Evolutionary conservation across 2,888 invertebrate genomes (phyloP), one percentile per base, ranked within the genome.

Genomic region (Kryphioiulus occultus): DNA sequence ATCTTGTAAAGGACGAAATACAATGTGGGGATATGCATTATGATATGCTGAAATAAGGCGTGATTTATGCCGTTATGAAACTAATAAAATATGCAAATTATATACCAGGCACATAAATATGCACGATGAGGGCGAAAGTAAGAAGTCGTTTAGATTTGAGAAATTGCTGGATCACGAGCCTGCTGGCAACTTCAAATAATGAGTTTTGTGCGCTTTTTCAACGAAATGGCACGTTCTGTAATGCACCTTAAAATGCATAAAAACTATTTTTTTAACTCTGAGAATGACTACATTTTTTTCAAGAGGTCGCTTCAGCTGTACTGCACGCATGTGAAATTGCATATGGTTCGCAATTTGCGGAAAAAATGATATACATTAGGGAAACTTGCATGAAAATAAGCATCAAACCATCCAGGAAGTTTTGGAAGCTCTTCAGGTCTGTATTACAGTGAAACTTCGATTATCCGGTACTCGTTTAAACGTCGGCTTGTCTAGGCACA

Each of bases 71-170:
- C 59, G 59, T 59, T 59, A 59, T 59, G 59, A 59, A 59, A 59
- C 59, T 59, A 59, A 59, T 59, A 59, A 59, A 59, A 59, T 59
- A 59, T 59, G 59, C 59, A 59, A 59, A 59, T 59, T 59, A 59
- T 59, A n/a, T 59, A n/a, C 5, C 59, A 59, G 59, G 59, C 59
- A 59, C 59, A 59, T 59, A 59, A 59, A 59, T n/a, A 59, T 59
- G 59, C 59, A 59, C 59, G 59, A 59, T 59, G 59, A 22, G 7
- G n/a, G 59, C 59, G 22, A 59, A 22, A 59, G 22, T 59, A 59
- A 59, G 59, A 59, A n/a, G 59, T 19, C 22, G 22, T 59, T 59
- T 59, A 22, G 59, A 22, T 22, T n/a, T n/a, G 59, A 22, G 22
- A 22, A 59, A 59, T 59, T 22, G 59, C 59, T 1, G 22, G 59